These are phyloP conservation scores for Mustela lutreola DNA, from an alignment of 2,113 vertebrate species.

Conservation along the genomic window DNA sequence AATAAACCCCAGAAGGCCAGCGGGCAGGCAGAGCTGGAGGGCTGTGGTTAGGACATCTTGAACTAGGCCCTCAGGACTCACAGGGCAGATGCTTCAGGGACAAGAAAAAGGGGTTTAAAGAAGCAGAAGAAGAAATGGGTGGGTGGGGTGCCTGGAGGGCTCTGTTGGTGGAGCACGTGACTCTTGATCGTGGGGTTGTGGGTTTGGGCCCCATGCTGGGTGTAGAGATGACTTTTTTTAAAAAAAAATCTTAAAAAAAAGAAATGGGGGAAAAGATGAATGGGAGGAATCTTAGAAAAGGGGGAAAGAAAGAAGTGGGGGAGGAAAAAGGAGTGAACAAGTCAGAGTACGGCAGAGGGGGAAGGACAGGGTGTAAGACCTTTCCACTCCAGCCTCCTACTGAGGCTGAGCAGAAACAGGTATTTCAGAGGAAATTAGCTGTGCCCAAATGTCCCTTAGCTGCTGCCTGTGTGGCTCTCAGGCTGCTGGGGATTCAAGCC, in stretches of 20 bases:
- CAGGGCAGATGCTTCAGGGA: neutral
- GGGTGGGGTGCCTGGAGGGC: fast-evolving
- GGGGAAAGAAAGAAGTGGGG: neutral
- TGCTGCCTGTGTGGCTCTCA: neutral
- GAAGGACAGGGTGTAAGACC: neutral
- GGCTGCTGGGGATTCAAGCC: neutral
- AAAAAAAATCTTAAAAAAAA: neutral
- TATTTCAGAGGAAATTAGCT: neutral
- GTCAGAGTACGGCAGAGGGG: neutral
- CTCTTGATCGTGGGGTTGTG: neutral
- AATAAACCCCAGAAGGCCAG: neutral
- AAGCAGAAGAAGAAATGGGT: neutral
- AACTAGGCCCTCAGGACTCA: neutral
- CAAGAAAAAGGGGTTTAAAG: neutral
- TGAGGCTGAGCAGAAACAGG: neutral
- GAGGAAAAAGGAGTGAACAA: neutral
- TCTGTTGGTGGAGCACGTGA: neutral
- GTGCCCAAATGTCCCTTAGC: neutral
- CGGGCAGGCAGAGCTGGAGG: too few species aligned
- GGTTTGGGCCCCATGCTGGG: neutral
- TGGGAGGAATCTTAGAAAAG: neutral
- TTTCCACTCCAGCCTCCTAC: neutral
- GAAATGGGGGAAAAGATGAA: fast-evolving
- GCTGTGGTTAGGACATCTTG: neutral
- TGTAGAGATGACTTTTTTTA: neutral